phyloP scores from a whole-genome alignment of 2,113 vertebrate genomes.

The Cepphus grylle region DNA sequence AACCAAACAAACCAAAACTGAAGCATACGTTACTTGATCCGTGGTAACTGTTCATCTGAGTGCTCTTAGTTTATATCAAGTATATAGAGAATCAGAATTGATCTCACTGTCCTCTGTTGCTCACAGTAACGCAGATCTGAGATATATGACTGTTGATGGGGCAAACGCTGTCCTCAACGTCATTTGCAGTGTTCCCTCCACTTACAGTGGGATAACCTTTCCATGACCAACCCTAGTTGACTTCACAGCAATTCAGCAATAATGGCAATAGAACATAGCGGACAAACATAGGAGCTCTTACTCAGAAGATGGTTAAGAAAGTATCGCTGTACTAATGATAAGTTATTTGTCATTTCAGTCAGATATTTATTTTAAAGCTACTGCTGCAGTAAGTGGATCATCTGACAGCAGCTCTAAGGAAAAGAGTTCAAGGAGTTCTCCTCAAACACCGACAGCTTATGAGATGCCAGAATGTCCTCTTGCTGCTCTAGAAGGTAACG shows the following conservation, averaged over 20 bases:
- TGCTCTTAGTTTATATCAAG: background rate
- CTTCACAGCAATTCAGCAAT: background rate
- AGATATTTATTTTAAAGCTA: conserved; percentile 94
- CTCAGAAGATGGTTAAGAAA: background rate
- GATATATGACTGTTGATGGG: background rate
- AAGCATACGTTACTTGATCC: background rate
- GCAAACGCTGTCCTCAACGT: background rate
- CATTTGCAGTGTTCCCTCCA: background rate
- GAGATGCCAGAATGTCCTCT: conserved; percentile 86
- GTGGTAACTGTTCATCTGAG: background rate
- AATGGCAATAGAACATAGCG: background rate
- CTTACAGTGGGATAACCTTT: background rate
- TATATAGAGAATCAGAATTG: background rate
- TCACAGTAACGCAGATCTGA: background rate
- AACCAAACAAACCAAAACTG: background rate
- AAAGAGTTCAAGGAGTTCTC: conserved; percentile 86
- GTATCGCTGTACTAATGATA: background rate
- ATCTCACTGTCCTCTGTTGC: background rate
- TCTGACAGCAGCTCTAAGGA: conserved; percentile 90
- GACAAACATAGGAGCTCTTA: background rate
- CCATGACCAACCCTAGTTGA: background rate
- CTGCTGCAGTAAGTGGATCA: conserved; percentile 81
- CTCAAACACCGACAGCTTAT: conserved; percentile 87
- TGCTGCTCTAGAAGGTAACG: conserved; percentile 87
- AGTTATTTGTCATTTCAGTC: conserved; percentile 78